phyloP scores from a whole-genome alignment of 2,888 invertebrate genomes.

The Ferdinandea cuprea region DNA sequence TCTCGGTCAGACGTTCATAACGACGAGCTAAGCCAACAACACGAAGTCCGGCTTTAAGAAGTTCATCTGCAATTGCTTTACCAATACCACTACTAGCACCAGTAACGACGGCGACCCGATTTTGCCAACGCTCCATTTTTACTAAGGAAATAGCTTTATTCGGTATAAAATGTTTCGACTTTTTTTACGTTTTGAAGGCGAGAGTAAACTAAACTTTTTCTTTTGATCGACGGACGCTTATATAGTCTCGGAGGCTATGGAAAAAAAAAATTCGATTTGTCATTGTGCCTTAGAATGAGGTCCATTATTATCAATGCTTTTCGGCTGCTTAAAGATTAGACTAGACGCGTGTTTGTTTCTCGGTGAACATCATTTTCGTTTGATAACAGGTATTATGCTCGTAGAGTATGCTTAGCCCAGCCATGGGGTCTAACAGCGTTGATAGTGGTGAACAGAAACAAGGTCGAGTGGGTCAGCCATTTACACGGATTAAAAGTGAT shows the following conservation, averaged over 20 bases:
- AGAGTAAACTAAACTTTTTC: conserved; percentile 38
- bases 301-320: conserved; percentile 32
- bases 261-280: conserved; percentile 4
- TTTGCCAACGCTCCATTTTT: conserved; percentile 84
- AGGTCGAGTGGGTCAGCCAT: too few relatives aligned
- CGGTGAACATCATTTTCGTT: not conserved
- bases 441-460: too few relatives aligned
- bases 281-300: conserved; percentile 10
- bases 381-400: conserved; percentile 26
- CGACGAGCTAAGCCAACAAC: conserved; percentile 84
- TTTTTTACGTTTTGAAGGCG: conserved; percentile 1
- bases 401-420: too few relatives aligned
- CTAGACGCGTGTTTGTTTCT: conserved; percentile 14
- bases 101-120: conserved; percentile 85
- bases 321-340: conserved; percentile 5
- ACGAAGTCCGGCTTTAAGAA: conserved; percentile 83
- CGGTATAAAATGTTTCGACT: too few relatives aligned
- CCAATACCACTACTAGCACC: conserved; percentile 86
- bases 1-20: conserved; percentile 76
- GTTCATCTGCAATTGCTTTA: conserved; percentile 80
- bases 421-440: too few relatives aligned
- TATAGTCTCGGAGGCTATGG: conserved; percentile 17
- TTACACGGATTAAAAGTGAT: too few relatives aligned
- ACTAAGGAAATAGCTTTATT: too few relatives aligned
- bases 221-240: conserved; percentile 21